A percentile compares a stretch with the other conserved stretches of the same genome.
These are phyloP conservation scores for Tenrec ecaudatus DNA, from an alignment of 2,113 vertebrate genomes.

Conservation along the genomic window DNA sequence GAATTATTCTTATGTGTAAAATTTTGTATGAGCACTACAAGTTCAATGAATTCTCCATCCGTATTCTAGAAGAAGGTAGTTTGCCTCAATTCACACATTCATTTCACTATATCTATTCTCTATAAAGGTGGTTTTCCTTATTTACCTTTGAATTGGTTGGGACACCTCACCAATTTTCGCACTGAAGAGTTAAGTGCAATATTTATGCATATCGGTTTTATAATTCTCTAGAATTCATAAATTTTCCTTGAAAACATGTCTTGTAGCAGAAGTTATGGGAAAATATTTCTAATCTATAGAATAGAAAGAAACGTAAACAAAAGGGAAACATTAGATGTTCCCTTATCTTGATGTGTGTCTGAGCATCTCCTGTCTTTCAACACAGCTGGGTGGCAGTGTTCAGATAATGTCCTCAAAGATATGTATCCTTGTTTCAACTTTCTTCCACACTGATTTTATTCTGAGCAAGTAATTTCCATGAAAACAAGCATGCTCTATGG, in stretches of 20 bases:
- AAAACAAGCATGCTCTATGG: background rate
- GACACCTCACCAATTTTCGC: conserved; percentile 46
- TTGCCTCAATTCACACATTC: conserved; percentile 34
- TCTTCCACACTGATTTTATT: background rate
- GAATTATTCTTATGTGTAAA: background rate
- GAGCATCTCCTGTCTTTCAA: background rate
- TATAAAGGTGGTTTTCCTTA: conserved; percentile 55
- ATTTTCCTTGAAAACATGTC: background rate
- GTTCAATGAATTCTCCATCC: background rate
- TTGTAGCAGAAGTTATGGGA: conserved; percentile 16
- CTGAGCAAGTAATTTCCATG: background rate
- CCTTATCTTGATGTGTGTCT: background rate
- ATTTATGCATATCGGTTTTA: background rate
- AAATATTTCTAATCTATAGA: background rate
- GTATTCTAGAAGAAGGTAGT: background rate
- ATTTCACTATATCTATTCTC: conserved; percentile 28
- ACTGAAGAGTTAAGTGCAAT: conserved; percentile 59
- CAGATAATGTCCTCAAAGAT: background rate
- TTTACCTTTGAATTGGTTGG: conserved; percentile 38
- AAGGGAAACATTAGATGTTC: background rate
- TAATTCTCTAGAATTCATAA: conserved; percentile 6
- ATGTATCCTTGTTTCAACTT: background rate
- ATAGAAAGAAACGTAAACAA: background rate
- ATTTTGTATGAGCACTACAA: background rate
- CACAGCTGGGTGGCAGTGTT: accelerated